Evolutionary conservation across 1,140 invertebrate species (phyloP).

Genomic region (Triops longicaudatus): DNA sequence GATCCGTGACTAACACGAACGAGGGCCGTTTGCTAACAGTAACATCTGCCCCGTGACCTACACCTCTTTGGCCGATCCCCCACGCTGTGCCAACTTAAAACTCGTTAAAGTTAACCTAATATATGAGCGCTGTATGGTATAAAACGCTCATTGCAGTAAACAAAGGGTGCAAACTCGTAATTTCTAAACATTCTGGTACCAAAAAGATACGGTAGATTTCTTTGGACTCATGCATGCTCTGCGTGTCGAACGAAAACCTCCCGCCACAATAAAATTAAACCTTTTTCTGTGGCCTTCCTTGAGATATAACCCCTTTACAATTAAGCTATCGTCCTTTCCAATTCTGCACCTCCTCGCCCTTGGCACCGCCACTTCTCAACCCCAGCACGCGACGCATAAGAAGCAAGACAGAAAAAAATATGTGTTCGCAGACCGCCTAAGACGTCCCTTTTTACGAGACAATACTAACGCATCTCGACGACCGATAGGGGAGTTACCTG

Average conservation of each 20-base stretch:
- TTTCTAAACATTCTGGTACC: background rate
- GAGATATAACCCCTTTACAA: background rate
- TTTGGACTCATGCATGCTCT: background rate
- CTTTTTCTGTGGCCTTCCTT: background rate
- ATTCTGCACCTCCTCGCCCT: background rate
- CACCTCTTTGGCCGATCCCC: background rate
- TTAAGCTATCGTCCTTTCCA: slow-evolving; percentile 2
- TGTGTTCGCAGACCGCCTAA: background rate
- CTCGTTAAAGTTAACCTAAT: background rate
- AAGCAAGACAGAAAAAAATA: background rate
- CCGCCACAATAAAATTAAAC: background rate
- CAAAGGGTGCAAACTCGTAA: background rate
- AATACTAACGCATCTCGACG: background rate
- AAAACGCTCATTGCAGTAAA: background rate
- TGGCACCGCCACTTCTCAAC: background rate
- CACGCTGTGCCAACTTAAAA: background rate
- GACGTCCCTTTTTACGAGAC: background rate
- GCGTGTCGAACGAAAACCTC: background rate
- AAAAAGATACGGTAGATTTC: no score
- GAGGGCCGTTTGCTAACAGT: background rate
- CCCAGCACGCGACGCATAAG: background rate
- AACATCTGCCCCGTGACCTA: background rate
- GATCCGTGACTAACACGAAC: background rate
- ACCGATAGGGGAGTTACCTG: background rate
- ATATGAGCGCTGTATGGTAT: background rate